Evolutionary conservation across 2,888 invertebrate species (phyloP).

Genomic region (Pristionchus japonicus): DNA sequence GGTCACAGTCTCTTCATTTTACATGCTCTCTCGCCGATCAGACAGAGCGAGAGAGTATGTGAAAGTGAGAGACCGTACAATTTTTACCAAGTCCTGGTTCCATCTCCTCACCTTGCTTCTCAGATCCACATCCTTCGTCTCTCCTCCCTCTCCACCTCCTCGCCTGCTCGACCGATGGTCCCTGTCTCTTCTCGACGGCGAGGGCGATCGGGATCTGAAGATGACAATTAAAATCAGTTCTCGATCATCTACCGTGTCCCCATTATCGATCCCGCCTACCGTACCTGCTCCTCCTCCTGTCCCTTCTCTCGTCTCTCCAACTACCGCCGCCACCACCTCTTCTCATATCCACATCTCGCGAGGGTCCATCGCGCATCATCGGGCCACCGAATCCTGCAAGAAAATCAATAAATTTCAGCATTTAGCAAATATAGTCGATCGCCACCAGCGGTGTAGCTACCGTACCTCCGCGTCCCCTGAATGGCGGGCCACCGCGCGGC

Average conservation of each 20-base stretch:
- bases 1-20: too few species aligned
- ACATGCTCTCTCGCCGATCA: too few species aligned
- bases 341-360: slow-evolving; percentile 11
- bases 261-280: not conserved
- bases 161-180: not conserved
- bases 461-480: slow-evolving; percentile 38
- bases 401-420: not conserved
- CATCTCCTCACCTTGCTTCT: not conserved
- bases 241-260: too few species aligned
- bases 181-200: not conserved
- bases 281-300: slow-evolving; percentile 12
- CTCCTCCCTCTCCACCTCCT: not conserved
- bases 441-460: not conserved
- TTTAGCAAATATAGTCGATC: not conserved
- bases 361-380: not conserved
- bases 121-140: slow-evolving; percentile 30
- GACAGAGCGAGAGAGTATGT: too few species aligned
- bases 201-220: slow-evolving; percentile 36
- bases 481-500: not conserved
- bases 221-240: not conserved
- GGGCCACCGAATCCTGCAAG: slow-evolving; percentile 17
- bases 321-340: not conserved
- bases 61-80: too few species aligned
- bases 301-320: slow-evolving; percentile 25
- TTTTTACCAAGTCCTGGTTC: not conserved